Evolutionary conservation across 1,140 invertebrate species (phyloP).

Genomic region (Trichonephila inaurata): DNA sequence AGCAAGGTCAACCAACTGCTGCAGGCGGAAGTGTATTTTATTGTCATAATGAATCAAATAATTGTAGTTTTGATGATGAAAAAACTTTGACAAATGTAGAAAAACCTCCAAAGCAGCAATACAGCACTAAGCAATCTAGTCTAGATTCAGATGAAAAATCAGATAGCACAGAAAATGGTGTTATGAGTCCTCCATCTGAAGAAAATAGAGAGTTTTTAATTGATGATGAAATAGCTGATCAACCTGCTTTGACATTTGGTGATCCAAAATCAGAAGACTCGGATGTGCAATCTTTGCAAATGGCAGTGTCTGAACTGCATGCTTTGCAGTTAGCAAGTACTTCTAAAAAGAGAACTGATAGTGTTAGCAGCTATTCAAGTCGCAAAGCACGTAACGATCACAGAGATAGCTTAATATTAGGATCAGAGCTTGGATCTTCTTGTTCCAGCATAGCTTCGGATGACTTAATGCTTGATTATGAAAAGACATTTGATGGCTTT

Average conservation of each 20-base stretch:
- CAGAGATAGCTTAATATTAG: conserved; percentile 62
- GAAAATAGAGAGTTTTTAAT: conserved; percentile 88
- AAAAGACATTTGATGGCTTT: conserved; percentile 76
- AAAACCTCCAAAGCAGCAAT: conserved; percentile 18
- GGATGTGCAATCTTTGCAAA: conserved; percentile 62
- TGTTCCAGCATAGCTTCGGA: conserved; percentile 80
- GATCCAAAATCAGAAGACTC: conserved; percentile 59
- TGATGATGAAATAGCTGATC: conserved; percentile 94
- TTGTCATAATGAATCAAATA: background rate
- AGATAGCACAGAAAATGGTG: conserved; percentile 63
- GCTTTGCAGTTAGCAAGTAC: conserved; percentile 67
- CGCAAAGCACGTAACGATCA: conserved; percentile 46
- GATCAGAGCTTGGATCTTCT: conserved; percentile 78
- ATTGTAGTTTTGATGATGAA: conserved; percentile 10
- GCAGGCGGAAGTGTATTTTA: conserved; percentile 50
- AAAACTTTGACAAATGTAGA: conserved; percentile 24
- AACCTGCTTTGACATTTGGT: conserved; percentile 88
- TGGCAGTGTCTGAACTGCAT: conserved; percentile 69
- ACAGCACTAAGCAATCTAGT: conserved; percentile 60
- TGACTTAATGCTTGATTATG: conserved; percentile 80
- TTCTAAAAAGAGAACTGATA: conserved; percentile 62
- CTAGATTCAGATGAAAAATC: conserved; percentile 74
- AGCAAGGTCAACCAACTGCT: background rate
- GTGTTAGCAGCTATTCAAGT: conserved; percentile 55
- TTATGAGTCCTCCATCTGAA: conserved; percentile 67